Percentiles rank a stretch among this genome's conserved stretches.
phyloP scores from a whole-genome alignment of 1,140 invertebrate genomes.

The Macrostomum lignano region DNA sequence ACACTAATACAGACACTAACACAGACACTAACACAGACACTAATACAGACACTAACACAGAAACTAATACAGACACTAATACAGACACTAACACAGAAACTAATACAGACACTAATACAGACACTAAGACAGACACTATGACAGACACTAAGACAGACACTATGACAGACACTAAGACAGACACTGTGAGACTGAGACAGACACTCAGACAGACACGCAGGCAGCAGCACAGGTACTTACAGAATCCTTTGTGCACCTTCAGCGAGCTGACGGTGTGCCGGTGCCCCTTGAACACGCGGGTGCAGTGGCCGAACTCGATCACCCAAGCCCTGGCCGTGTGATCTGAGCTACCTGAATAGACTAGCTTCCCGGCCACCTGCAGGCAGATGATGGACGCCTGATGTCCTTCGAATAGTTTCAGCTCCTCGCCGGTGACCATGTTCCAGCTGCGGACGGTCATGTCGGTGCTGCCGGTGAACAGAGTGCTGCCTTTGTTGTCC shows the following conservation, averaged over 20 bases:
- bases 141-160: no score
- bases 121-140: no score
- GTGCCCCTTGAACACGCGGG: slow-evolving; percentile 30
- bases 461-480: slow-evolving; percentile 31
- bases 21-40: no score
- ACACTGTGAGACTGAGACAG: no score
- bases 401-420: slow-evolving; percentile 30
- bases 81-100: no score
- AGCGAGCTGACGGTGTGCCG: slow-evolving; percentile 29
- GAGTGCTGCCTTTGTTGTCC: slow-evolving; percentile 18
- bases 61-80: no score
- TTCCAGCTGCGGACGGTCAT: slow-evolving; percentile 30
- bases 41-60: no score
- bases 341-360: slow-evolving; percentile 32
- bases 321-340: slow-evolving; percentile 32
- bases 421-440: slow-evolving; percentile 22
- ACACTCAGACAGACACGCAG: no score
- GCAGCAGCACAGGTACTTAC: no score
- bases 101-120: no score
- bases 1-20: no score
- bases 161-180: no score
- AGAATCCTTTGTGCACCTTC: slow-evolving; percentile 28
- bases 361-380: slow-evolving; percentile 29
- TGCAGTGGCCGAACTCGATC: slow-evolving; percentile 33
- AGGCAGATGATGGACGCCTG: slow-evolving; percentile 30